Conservation (phyloP, 1,140 invertebrate species). For the Brachionus sp. region DNA sequence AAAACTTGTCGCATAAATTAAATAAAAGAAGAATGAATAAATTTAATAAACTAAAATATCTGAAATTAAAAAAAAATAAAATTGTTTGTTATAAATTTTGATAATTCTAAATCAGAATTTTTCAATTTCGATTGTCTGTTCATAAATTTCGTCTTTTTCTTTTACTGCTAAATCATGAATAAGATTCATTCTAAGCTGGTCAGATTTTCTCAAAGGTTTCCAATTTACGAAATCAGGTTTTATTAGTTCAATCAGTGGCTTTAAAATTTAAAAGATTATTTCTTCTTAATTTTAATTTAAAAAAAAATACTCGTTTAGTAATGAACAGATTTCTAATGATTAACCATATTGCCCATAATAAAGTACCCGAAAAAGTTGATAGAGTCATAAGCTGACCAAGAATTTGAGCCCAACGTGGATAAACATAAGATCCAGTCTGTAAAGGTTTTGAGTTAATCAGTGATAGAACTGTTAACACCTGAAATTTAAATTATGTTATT, state of each 20-base stretch:
- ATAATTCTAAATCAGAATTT: neutral
- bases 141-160: neutral
- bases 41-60: too few species aligned
- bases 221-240: neutral
- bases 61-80: too few species aligned
- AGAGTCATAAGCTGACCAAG: neutral
- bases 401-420: neutral
- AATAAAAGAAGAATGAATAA: too few species aligned
- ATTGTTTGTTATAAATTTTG: too few species aligned
- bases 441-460: neutral
- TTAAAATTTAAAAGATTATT: neutral
- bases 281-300: neutral
- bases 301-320: neutral
- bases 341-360: neutral
- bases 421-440: neutral
- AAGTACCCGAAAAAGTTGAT: neutral
- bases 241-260: neutral
- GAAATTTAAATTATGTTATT: neutral
- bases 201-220: neutral
- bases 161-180: neutral
- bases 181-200: neutral
- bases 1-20: too few species aligned
- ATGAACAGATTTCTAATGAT: neutral
- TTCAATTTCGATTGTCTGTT: neutral
- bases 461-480: neutral